Base-by-base conservation (phyloP, 2,888 invertebrate genomes). In the Harpalus rufipes region DNA sequence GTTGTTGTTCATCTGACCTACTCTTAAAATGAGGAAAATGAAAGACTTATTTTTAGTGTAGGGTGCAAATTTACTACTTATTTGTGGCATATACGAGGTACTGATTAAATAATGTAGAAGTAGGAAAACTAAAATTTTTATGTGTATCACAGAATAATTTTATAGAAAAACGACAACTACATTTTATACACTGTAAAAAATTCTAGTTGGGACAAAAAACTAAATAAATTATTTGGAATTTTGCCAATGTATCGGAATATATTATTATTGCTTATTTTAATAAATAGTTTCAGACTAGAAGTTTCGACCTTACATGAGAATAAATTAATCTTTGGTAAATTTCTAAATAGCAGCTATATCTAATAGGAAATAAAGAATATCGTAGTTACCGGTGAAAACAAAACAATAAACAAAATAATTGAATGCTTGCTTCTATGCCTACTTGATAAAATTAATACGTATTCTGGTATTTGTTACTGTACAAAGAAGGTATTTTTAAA, bases 101-200 rank as follows among this genome's bases (percentile, higher is more conserved):
- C 44, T 74, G 72, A 74, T 51, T 44, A 44, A 74, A 74, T 44
- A 18, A 74, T 74, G 44, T 18, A 74, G 72, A 74, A 74, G 18
- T 74, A 74, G 44, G 72, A 74, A 74, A 74, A 74, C 44, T 44
- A 44, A 74, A 74, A 41, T 41, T 7, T 68, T 68, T 74, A 74
- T 74, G 78, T 84, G 84, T 84, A 84, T 84, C 84, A 84, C 84
- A 84, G 84, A 84, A 76, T 63, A 78, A 84, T 84, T 74, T 61
- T 78, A 84, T 81, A 84, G 63, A 84, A 84, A 84, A 78, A 39
- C 56, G 25, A 81, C 58, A 44, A 72, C 81, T 81, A 81, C 81
- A 51, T 58, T 51, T 72, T 81, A 58, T 81, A 72, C 58, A 81
- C 39, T 78, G 78, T 58, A 78, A 56, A 78, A 78, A 78, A 58